phyloP scores from a whole-genome alignment of 2,888 invertebrate species.

The Pterostichus madidus region DNA sequence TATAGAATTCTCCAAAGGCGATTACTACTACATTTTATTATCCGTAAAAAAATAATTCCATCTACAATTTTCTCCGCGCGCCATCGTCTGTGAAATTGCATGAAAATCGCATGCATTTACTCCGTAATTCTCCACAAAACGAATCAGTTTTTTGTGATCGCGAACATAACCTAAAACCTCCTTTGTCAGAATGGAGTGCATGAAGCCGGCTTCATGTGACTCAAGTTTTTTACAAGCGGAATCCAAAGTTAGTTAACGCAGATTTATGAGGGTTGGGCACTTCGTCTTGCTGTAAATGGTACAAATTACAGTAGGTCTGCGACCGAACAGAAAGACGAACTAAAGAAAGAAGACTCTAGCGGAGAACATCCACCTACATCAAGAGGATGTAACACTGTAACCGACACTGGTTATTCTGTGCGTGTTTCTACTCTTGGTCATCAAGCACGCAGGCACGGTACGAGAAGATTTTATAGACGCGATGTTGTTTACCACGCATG shows the following conservation, averaged over 20 bases:
- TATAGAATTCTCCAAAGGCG: no score
- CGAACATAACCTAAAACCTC: slow-evolving; percentile 2
- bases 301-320: slow-evolving; percentile 49
- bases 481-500: no score
- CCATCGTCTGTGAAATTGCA: slow-evolving; percentile 8
- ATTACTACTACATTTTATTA: no score
- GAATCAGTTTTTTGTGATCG: slow-evolving; percentile 31
- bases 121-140: slow-evolving; percentile 24
- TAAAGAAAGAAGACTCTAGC: slow-evolving; percentile 23
- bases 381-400: slow-evolving; percentile 6
- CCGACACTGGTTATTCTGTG: slow-evolving; percentile 21
- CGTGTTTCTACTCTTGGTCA: slow-evolving; percentile 14
- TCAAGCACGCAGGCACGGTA: background rate
- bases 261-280: slow-evolving; percentile 54
- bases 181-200: slow-evolving; percentile 37
- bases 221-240: slow-evolving; percentile 40
- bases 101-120: slow-evolving; percentile 37
- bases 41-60: slow-evolving; percentile 12
- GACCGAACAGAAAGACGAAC: slow-evolving; percentile 5
- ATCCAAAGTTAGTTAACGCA: slow-evolving; percentile 58
- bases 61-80: slow-evolving; percentile 27
- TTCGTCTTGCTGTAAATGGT: slow-evolving; percentile 50
- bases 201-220: background rate
- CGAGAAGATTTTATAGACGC: no score
- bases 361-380: slow-evolving; percentile 38